A percentile compares a stretch with the other conserved stretches of the same genome.
These are phyloP conservation scores for Crambe crambe DNA, from an alignment of 37 sponge, comb jelly and placozoan genomes.

Conservation along the genomic window DNA sequence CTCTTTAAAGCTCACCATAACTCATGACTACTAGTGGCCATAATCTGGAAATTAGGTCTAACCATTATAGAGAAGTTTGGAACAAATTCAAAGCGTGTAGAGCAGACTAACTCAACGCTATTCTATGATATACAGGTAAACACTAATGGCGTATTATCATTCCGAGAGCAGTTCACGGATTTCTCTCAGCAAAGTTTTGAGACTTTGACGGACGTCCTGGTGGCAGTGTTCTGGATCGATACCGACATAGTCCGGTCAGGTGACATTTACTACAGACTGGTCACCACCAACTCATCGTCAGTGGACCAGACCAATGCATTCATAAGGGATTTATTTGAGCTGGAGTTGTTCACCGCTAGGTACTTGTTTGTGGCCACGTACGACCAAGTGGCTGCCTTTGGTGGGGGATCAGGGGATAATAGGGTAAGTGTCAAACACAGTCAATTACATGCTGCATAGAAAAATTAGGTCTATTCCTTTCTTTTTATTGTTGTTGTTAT, in stretches of 20 bases:
- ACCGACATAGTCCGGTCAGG: background rate
- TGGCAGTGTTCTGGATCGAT: constrained; percentile 14
- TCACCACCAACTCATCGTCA: background rate
- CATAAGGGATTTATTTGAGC: background rate
- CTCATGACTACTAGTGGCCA: too few species aligned
- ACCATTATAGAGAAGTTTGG: too few species aligned
- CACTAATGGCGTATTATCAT: constrained; percentile 24
- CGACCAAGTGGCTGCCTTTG: constrained; percentile 1
- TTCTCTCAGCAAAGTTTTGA: background rate
- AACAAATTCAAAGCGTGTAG: too few species aligned
- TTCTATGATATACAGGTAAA: constrained; percentile 5
- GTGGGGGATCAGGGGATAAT: too few species aligned
- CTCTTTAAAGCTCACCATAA: too few species aligned
- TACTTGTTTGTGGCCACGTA: constrained; percentile 5
- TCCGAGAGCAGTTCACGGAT: background rate
- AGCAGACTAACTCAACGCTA: too few species aligned
- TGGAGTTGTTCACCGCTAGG: background rate
- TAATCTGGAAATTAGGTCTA: too few species aligned
- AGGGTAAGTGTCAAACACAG: too few species aligned
- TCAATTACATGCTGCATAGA: too few species aligned
- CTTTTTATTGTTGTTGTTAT: background rate
- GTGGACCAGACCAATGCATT: too few species aligned
- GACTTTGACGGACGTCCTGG: background rate
- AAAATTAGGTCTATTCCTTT: background rate
- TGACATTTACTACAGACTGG: constrained; percentile 2